Evolutionary conservation across 2,888 invertebrate species (phyloP).

Genomic region (Imbricaverruca yamaguchii): DNA sequence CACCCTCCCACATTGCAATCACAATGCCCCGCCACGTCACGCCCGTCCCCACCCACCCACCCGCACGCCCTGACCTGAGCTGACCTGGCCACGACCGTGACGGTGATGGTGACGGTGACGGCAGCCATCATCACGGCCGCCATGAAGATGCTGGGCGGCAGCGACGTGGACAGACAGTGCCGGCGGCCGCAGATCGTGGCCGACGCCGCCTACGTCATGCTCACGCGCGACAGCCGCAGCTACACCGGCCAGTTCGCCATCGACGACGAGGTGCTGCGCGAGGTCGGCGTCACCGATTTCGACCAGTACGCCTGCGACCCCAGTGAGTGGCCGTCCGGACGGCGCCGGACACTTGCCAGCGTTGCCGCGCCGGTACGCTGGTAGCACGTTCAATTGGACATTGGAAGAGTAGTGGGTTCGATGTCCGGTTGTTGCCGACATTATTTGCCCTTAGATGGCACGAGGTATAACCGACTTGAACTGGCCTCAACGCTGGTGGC

Average conservation of each 20-base stretch:
- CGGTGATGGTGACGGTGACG: constrained; percentile 10
- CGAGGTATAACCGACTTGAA: not conserved
- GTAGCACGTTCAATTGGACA: too few species aligned
- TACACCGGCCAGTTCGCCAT: constrained; percentile 68
- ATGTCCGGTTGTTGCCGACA: too few species aligned
- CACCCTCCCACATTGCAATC: too few species aligned
- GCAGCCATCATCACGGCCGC: constrained; percentile 88
- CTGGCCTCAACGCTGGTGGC: too few species aligned
- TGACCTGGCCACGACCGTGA: too few species aligned
- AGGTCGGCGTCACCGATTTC: constrained; percentile 74
- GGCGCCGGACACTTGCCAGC: not conserved
- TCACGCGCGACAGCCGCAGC: constrained; percentile 46
- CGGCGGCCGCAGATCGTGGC: constrained; percentile 77
- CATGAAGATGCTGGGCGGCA: constrained; percentile 66
- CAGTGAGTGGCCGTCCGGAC: constrained; percentile 44
- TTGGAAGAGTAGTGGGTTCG: too few species aligned
- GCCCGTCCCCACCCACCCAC: too few species aligned
- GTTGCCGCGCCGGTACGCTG: not conserved
- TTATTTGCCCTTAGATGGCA: too few species aligned
- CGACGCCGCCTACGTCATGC: constrained; percentile 79
- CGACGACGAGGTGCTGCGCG: constrained; percentile 77
- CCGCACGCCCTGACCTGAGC: too few species aligned
- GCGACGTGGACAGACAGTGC: constrained; percentile 55
- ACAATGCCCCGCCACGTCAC: too few species aligned
- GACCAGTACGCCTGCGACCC: constrained; percentile 76